Conservation (phyloP, 2,113 vertebrate genomes). For the Genyomyrus donnyi region DNA sequence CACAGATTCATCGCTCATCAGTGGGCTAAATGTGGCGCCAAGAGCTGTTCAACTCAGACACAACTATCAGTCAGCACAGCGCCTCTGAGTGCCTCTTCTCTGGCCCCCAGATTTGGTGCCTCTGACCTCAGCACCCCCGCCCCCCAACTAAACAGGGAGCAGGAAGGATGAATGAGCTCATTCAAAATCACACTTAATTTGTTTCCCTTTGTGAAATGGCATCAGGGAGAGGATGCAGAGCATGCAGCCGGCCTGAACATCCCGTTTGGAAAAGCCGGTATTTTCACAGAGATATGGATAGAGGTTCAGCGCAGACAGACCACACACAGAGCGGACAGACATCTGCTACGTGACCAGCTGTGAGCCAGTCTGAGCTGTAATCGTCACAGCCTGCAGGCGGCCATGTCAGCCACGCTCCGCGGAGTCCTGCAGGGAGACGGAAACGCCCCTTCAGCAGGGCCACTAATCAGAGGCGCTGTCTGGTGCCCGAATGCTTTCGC, state of each 20-base stretch:
- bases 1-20: background rate
- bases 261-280: background rate
- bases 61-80: conserved; percentile 8
- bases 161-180: conserved; percentile 3
- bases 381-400: background rate
- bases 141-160: background rate
- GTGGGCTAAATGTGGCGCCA: background rate
- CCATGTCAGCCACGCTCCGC: background rate
- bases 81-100: background rate
- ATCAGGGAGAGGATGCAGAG: background rate
- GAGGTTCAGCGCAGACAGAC: background rate
- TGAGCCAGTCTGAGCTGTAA: background rate
- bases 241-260: background rate
- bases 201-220: background rate
- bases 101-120: background rate
- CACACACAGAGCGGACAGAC: background rate
- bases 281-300: background rate
- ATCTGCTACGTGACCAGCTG: background rate
- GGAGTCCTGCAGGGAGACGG: background rate
- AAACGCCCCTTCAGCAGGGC: background rate
- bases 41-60: background rate
- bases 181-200: background rate
- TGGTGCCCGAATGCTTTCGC: background rate
- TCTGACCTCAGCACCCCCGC: background rate
- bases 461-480: background rate